These are phyloP conservation scores for Mizuhopecten yessoensis DNA, from an alignment of 1,140 invertebrate genomes.

Conservation along the genomic window DNA sequence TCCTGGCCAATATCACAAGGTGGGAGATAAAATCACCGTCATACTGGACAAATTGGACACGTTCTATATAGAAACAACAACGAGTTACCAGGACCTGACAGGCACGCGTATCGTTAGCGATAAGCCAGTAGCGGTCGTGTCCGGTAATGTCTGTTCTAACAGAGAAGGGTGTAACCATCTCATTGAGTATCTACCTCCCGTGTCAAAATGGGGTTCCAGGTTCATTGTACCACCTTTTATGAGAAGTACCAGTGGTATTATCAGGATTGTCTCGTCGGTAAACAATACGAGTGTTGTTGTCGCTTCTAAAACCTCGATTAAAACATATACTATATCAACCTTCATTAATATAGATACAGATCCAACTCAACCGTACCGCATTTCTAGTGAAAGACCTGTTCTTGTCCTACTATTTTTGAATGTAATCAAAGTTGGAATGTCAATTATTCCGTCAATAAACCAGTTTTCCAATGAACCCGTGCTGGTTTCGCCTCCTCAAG, in stretches of 20 bases:
- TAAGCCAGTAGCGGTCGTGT: background rate
- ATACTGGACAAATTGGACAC: background rate
- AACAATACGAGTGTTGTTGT: background rate
- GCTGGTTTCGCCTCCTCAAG: background rate
- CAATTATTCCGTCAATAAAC: background rate
- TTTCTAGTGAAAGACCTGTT: background rate
- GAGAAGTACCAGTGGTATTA: background rate
- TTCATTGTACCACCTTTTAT: background rate
- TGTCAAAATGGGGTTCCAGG: background rate
- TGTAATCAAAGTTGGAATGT: background rate
- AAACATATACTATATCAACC: background rate
- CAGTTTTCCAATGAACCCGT: background rate
- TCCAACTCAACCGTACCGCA: background rate
- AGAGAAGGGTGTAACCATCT: background rate
- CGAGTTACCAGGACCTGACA: background rate
- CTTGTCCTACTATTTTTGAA: background rate
- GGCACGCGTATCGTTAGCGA: background rate
- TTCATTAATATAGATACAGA: background rate
- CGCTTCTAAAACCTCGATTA: background rate
- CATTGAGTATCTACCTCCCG: background rate
- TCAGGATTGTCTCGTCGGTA: background rate
- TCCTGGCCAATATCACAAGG: background rate
- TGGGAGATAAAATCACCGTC: background rate
- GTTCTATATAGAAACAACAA: background rate
- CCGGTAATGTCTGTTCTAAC: background rate